These are phyloP conservation scores for Sebastes iracundus DNA, from an alignment of 2,797 vertebrate genomes.

Conservation along the genomic window DNA sequence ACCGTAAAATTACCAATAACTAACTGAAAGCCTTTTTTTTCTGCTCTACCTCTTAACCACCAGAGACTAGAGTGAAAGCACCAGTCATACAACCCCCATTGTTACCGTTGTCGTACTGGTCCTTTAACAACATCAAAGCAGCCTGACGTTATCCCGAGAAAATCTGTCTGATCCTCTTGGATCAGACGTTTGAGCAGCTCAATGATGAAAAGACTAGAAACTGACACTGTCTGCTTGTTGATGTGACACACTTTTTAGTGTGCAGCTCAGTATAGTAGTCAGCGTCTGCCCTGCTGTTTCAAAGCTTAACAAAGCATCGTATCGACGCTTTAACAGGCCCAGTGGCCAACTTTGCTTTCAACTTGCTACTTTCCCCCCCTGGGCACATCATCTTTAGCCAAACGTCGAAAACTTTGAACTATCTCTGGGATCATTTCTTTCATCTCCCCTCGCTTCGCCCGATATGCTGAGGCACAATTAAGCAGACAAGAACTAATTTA, in stretches of 20 bases:
- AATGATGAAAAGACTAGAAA: constrained; percentile 70
- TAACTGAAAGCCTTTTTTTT: not conserved
- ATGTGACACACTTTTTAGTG: constrained; percentile 23
- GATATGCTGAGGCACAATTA: constrained; percentile 77
- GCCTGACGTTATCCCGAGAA: constrained; percentile 54
- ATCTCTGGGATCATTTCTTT: constrained; percentile 66
- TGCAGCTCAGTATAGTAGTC: constrained; percentile 14
- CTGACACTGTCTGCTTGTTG: constrained; percentile 44
- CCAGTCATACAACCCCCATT: not conserved
- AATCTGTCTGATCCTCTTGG: constrained; percentile 60
- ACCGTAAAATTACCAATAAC: not conserved
- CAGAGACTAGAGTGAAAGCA: not conserved
- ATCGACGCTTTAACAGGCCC: constrained; percentile 4
- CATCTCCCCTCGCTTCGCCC: constrained; percentile 56
- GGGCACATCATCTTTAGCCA: constrained; percentile 51
- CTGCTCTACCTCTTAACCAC: not conserved
- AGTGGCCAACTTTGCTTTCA: constrained; percentile 53
- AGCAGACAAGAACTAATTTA: constrained; percentile 79
- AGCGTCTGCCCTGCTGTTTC: not conserved
- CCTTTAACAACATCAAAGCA: constrained; percentile 64
- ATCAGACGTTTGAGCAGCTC: constrained; percentile 54
- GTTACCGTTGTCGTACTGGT: constrained; percentile 12
- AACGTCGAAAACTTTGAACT: constrained; percentile 60
- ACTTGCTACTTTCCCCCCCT: constrained; percentile 4
- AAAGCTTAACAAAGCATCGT: constrained; percentile 18